Percentiles rank a stretch among this genome's conserved stretches.
These are phyloP conservation scores for Mus minutoides DNA, from an alignment of 2,797 vertebrate species.

Conservation along the genomic window DNA sequence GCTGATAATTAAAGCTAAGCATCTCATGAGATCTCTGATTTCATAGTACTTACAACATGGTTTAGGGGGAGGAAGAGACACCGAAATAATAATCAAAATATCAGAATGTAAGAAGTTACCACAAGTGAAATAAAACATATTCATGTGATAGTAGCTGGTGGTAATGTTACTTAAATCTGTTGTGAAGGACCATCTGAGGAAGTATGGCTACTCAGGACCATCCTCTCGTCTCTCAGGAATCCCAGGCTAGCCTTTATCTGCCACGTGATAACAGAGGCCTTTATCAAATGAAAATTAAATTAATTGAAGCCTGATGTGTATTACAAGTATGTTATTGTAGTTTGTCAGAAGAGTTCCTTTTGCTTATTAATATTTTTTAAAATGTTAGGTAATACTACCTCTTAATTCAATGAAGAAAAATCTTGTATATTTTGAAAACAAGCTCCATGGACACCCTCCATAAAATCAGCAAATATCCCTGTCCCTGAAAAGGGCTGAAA, in stretches of 20 bases:
- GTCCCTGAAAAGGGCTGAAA: background rate
- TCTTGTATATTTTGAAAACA: background rate
- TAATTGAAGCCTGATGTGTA: background rate
- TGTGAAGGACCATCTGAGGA: background rate
- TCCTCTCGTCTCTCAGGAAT: background rate
- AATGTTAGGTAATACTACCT: background rate
- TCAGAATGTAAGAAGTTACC: background rate
- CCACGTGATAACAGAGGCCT: background rate
- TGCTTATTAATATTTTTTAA: background rate
- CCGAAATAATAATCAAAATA: background rate
- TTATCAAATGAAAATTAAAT: background rate
- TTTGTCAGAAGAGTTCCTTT: background rate
- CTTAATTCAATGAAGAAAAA: background rate
- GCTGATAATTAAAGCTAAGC: background rate
- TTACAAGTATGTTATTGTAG: background rate
- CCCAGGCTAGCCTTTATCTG: background rate
- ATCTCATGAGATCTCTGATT: background rate
- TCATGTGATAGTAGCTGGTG: background rate
- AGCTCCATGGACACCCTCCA: background rate
- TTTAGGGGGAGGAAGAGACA: background rate
- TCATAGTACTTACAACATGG: background rate
- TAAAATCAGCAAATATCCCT: background rate
- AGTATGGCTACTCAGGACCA: accelerated
- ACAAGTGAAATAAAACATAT: background rate
- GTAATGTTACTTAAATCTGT: background rate